Evolutionary conservation across 2,113 vertebrate genomes (phyloP), one percentile per base, ranked within the genome.

Genomic region (Dasypus novemcinctus): DNA sequence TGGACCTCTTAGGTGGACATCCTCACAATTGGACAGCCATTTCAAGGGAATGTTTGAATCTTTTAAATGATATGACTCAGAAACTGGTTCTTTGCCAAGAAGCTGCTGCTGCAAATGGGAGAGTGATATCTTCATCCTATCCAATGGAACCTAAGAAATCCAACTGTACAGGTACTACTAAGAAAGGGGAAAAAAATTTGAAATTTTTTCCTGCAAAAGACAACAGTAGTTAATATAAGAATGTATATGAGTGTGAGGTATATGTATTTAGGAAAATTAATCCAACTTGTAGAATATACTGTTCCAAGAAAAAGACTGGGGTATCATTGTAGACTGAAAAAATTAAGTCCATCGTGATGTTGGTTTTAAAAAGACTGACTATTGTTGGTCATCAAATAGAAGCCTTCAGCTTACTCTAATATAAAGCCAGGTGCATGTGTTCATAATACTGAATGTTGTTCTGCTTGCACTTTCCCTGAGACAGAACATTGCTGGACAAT

Each of bases 21-120:
- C 99, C 99, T 3, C 99, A 99, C 96, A 99, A 99, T 95, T 99
- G 99, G 99, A 98, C 99, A 41, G 99, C 99, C 1, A 99, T 99
- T 97, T 99, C 99, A 83, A 98, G 97, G 87, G 99, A 99, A 97
- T 99, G 99, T 95, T 97, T 99, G 97, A 99, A 96, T 91, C 98
- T 99, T 92, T 97, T 99, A 86, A 98, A 96, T 59, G 99, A 99
- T 94, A 98, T 99, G 96, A 99, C 99, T 41, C 99, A 99, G 96
- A 99, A 99, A 92, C 98, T 99, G 64, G 95, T 99, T 3, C 80
- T 97, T 31, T 98, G 99, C 94, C 99, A 99, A 75, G 99, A 99
- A 94, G 98, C 98, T 20, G 98, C 99, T 76, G 99, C 99, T 78
- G 98, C 98, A 33, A 99, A 99, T 63, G 99, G 99, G 93, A 98